Evolutionary conservation across 2,113 vertebrate species (phyloP), one percentile per base, ranked within the genome.

Genomic region (Synodontis membranacea): DNA sequence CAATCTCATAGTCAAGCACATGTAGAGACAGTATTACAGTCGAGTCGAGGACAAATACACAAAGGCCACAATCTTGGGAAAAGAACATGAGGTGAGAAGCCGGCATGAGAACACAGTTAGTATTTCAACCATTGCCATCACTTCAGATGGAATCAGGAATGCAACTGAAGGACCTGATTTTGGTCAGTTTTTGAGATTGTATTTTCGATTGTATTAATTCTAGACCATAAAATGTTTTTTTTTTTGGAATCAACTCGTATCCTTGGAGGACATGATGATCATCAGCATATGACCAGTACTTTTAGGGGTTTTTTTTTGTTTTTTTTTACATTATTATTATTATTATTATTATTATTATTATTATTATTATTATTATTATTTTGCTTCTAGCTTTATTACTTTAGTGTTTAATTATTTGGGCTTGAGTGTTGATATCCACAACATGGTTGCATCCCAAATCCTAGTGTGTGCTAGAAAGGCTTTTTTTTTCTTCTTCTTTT

Each of bases 1-100:
- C 37, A 4, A 6, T 48, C 46, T 31, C 48, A 79, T 54, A 19
- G 19, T 79, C 31, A 11, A 37, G 54, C 52, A 34, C 44, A 39
- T 74, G 75, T 56, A 50, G 76, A 88, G 58, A 52, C 88, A 86
- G 88, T 86, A 84, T 86, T 76, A 39, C 19, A 54, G 42, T 70
- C 54, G 56, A 37, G 62, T 82, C 23, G 12, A 64, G 70, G 48
- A 85, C 80, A 78, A 64, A 44, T 10, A 76, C 46, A 4, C 50
- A 14, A 23, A 23, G 34, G 31, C 8, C 9, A 70, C 21, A 46
- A 3, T 85, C 50, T 44, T 42, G 10, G 79, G 64, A 85, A 42
- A 12, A 68, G 79, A 46, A 85, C 48, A 39, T 80, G 34, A 42
- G 21, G 12, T 54, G 50, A 74, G 52, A 85, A 82, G 11, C 34